phyloP scores from a whole-genome alignment of 2,113 vertebrate species.

The Aptenodytes patagonicus region DNA sequence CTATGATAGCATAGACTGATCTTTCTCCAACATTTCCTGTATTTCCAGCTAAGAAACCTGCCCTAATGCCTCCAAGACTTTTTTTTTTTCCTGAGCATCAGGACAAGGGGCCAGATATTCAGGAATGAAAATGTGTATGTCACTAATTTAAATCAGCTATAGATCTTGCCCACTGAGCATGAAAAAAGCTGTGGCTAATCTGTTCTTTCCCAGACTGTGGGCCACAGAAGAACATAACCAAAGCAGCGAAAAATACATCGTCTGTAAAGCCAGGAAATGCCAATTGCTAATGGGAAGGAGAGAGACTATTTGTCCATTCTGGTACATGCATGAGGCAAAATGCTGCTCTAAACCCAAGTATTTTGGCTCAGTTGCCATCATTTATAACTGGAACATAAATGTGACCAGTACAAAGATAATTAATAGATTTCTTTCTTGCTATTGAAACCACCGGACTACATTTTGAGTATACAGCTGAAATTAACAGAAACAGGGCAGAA shows the following conservation, averaged over 20 bases:
- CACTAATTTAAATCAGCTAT: not conserved
- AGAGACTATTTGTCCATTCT: not conserved
- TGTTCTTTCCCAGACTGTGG: not conserved
- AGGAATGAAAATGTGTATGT: not conserved
- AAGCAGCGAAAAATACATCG: not conserved
- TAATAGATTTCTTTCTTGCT: not conserved
- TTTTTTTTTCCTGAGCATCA: not conserved
- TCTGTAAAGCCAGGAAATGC: not conserved
- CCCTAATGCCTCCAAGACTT: not conserved
- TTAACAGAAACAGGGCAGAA: not conserved
- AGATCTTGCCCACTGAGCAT: not conserved
- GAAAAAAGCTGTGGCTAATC: not conserved
- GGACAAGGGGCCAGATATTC: not conserved
- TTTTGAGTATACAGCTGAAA: not conserved
- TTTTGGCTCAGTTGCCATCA: not conserved
- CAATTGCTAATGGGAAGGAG: not conserved
- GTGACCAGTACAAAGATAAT: not conserved
- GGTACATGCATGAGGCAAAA: not conserved
- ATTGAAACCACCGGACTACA: not conserved
- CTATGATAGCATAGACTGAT: not conserved
- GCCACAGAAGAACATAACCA: not conserved
- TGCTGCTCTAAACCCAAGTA: not conserved
- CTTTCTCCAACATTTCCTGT: not conserved
- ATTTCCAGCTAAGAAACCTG: not conserved
- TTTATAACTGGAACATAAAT: not conserved